Evolutionary conservation across 2,113 vertebrate species (phyloP).

Genomic region (Myotis brandtii): DNA sequence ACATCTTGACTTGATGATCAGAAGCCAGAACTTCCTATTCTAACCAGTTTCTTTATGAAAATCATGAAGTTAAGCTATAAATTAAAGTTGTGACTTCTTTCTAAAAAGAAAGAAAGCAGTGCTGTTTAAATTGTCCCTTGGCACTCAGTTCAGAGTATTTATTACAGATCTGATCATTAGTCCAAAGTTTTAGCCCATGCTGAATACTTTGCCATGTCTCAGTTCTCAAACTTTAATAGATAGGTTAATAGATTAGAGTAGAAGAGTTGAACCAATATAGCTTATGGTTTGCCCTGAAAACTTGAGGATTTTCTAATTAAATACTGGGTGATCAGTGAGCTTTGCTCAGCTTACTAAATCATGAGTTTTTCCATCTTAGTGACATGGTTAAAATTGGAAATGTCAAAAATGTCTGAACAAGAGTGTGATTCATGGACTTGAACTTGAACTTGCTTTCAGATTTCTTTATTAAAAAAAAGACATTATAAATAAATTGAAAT

Average conservation of each 20-base stretch:
- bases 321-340: not conserved
- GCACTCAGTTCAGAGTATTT: not conserved
- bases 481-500: conserved; percentile 78
- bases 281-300: conserved; percentile 58
- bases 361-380: conserved; percentile 72
- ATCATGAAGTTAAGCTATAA: conserved; percentile 32
- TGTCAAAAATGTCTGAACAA: conserved; percentile 69
- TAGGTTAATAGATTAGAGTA: conserved; percentile 50
- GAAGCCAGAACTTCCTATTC: conserved; percentile 65
- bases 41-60: conserved; percentile 53
- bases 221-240: conserved; percentile 48
- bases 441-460: conserved; percentile 75
- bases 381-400: conserved; percentile 83
- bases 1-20: conserved; percentile 33
- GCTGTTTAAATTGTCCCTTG: not conserved
- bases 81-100: conserved; percentile 57
- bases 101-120: not conserved
- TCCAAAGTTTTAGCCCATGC: conserved; percentile 22
- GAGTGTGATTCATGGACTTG: conserved; percentile 74
- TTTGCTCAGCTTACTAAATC: conserved; percentile 73
- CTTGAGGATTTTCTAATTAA: conserved; percentile 72
- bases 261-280: conserved; percentile 53
- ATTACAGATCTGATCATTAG: not conserved
- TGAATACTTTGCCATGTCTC: conserved; percentile 38
- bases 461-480: conserved; percentile 75